Evolutionary conservation across 1,140 invertebrate species (phyloP).

Genomic region (Drosophila kohkoa): DNA sequence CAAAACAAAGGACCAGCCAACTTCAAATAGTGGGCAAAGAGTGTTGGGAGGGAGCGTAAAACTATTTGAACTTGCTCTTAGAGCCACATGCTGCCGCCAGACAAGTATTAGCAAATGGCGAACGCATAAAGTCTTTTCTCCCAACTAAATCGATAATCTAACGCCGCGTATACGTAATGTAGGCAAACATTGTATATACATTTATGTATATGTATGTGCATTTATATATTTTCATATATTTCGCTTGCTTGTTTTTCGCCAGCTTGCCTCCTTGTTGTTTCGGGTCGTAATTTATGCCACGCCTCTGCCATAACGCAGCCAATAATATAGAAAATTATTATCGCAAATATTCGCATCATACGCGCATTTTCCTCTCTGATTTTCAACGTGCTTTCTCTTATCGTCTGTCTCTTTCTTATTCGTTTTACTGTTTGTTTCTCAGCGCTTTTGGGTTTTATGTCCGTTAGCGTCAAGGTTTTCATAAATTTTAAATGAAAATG

Average conservation of each 20-base stretch:
- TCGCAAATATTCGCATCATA: slow-evolving; percentile 62
- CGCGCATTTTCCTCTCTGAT: slow-evolving; percentile 64
- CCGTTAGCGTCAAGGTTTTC: slow-evolving; percentile 54
- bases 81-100: slow-evolving; percentile 65
- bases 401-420: slow-evolving; percentile 28
- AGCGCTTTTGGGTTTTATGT: slow-evolving; percentile 47
- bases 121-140: slow-evolving; percentile 53
- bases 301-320: slow-evolving; percentile 73
- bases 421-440: slow-evolving; percentile 42
- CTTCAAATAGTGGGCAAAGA: slow-evolving; percentile 29
- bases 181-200: slow-evolving; percentile 15
- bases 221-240: slow-evolving; percentile 34
- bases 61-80: slow-evolving; percentile 39
- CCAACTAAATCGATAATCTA: slow-evolving; percentile 69
- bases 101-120: slow-evolving; percentile 1
- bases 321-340: slow-evolving; percentile 80
- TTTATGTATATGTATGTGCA: no score
- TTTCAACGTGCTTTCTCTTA: slow-evolving; percentile 28
- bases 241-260: neutral
- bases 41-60: neutral
- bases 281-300: slow-evolving; percentile 72
- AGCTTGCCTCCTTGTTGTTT: neutral
- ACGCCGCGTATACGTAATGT: slow-evolving; percentile 51
- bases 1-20: neutral
- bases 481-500: slow-evolving; percentile 64